Base-by-base conservation (phyloP, 2,888 invertebrate genomes). In the Cryptocheilus praepositus region DNA sequence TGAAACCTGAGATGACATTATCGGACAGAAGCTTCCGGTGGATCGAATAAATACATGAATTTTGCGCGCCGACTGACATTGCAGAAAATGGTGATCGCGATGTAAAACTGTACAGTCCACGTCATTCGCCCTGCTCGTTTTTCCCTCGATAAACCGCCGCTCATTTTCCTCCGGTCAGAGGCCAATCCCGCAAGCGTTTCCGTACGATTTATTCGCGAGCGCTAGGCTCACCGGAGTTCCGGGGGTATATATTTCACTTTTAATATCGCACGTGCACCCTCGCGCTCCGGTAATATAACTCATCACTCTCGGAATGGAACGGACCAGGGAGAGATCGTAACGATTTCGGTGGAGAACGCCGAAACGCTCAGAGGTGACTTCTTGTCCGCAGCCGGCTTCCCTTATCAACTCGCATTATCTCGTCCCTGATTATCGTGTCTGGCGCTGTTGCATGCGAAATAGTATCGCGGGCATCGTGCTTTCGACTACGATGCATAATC, bases 191-290 rank as follows among this genome's bases (percentile, higher is more conserved):
- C 64, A 18, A 64, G 64, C 64, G 58, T 63, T 69, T 66, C 59
- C 69, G 58, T 46, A 55, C 75, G 70, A 77, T 76, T 75, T 76
- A 71, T 70, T 71, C 67, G 61, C 58, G 21, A 56, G 55, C 46
- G 56, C 49, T 8, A 49, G 18, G 16, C 28, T 28, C 60, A 49
- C 57, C 52, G n/a, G n/a, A 67, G 63, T 67, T 71, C 46, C 65
- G 19, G 18, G 68, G 56, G 64, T 61, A 53, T 72, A 69, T 64
- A 73, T 74, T 70, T 76, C 76, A 70, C 36, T 36, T 36, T 36
- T 36, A 36, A 36, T 74, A 73, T 71, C 73, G 66, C 71, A 60
- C 71, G 54, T 58, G 61, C 53, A 21, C 21, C 18, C 16, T 53
- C n/a, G 18, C 51, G 21, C 18, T 58, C n/a, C 16, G 54, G 45